These are phyloP conservation scores for Dolichoris vasculosae DNA, from an alignment of 1,140 invertebrate genomes.

Conservation along the genomic window DNA sequence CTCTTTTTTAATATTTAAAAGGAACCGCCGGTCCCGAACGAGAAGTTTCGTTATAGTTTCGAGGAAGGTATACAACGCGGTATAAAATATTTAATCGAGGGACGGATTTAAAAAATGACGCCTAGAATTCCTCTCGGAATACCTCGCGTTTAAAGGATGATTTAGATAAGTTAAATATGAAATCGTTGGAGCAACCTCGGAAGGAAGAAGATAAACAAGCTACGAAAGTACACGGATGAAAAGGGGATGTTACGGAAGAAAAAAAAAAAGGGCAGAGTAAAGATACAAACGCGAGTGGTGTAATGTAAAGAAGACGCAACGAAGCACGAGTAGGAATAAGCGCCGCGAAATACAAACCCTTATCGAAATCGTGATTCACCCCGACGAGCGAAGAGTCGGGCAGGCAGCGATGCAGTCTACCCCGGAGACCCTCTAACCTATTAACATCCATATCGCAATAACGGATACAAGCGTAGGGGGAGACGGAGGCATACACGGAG, in stretches of 20 bases:
- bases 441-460: constrained; percentile 73
- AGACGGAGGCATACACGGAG: too few species aligned
- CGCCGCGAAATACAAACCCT: constrained; percentile 65
- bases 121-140: not conserved
- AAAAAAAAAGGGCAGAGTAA: not conserved
- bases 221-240: not conserved
- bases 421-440: constrained; percentile 71
- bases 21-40: too few species aligned
- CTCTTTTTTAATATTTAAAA: too few species aligned
- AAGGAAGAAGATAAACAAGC: not conserved
- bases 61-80: too few species aligned
- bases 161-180: not conserved
- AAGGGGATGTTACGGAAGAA: not conserved
- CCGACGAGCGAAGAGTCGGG: not conserved
- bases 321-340: not conserved
- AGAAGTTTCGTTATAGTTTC: too few species aligned
- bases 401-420: constrained; percentile 55
- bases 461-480: constrained; percentile 69
- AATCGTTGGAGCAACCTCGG: not conserved
- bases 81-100: too few species aligned
- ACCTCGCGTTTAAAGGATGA: not conserved
- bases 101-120: too few species aligned
- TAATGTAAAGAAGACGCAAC: constrained; percentile 39
- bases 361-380: constrained; percentile 72
- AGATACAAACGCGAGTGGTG: not conserved